Conservation (phyloP, 1,140 invertebrate species). For the Stegodyphus mimosarum region DNA sequence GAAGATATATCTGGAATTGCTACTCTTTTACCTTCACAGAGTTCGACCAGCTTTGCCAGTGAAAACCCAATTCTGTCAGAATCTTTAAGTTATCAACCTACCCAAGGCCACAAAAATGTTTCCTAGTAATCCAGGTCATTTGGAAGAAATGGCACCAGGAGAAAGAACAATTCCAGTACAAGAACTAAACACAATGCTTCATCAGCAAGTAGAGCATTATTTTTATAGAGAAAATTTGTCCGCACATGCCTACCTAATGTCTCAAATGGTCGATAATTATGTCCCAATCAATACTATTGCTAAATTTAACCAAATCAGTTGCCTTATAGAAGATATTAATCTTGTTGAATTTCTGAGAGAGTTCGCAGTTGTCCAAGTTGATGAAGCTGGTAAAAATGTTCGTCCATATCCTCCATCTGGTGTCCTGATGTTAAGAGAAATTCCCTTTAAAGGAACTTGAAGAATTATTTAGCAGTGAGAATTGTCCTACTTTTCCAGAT, state of each 20-base stretch:
- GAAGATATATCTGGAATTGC: too few relatives aligned
- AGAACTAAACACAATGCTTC: conserved; percentile 82
- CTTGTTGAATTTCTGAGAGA: conserved; percentile 87
- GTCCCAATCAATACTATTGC: conserved; percentile 92
- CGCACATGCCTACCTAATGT: conserved; percentile 89
- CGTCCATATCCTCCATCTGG: conserved; percentile 89
- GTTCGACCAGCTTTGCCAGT: too few relatives aligned
- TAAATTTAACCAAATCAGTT: conserved; percentile 91
- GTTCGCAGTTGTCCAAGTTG: conserved; percentile 91
- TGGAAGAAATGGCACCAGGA: not conserved
- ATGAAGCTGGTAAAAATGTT: conserved; percentile 88
- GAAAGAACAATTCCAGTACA: conserved; percentile 71
- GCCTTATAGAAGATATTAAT: conserved; percentile 86
- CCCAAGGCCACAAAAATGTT: too few relatives aligned
- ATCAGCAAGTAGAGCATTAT: conserved; percentile 88
- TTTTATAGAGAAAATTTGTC: conserved; percentile 92
- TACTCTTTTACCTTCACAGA: too few relatives aligned
- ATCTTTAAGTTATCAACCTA: too few relatives aligned
- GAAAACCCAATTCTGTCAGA: too few relatives aligned
- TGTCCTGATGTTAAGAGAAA: conserved; percentile 90
- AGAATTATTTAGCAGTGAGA: not conserved
- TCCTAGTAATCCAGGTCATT: too few relatives aligned
- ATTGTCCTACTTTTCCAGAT: not conserved
- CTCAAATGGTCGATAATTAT: conserved; percentile 97
- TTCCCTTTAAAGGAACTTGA: too few relatives aligned